Evolutionary conservation across 2,888 invertebrate genomes (phyloP).

Genomic region (Cryptus viduatorius): DNA sequence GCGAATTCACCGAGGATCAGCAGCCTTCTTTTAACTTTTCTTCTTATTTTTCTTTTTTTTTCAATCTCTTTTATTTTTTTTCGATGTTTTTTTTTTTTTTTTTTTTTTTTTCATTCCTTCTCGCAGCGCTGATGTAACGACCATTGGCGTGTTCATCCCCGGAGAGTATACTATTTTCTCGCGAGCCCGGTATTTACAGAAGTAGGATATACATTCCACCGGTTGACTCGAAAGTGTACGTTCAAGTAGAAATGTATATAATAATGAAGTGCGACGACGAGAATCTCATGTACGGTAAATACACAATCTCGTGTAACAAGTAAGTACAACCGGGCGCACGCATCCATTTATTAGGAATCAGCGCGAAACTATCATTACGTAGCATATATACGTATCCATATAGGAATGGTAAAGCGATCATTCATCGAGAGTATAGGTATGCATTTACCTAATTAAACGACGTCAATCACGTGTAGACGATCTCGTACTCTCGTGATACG

Average conservation of each 20-base stretch:
- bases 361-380: slow-evolving; percentile 60
- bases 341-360: slow-evolving; percentile 34
- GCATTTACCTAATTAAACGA: slow-evolving; percentile 68
- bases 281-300: slow-evolving; percentile 16
- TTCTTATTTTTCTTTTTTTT: slow-evolving; percentile 6
- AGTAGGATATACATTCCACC: slow-evolving; percentile 7
- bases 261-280: slow-evolving; percentile 53
- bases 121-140: slow-evolving; percentile 31
- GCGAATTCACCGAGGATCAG: slow-evolving; percentile 22
- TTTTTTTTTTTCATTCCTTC: slow-evolving; percentile 15
- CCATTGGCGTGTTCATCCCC: slow-evolving; percentile 23
- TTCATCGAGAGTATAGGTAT: slow-evolving; percentile 43
- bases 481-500: slow-evolving; percentile 30
- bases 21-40: not conserved
- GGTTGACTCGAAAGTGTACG: slow-evolving; percentile 3
- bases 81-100: slow-evolving; percentile 3
- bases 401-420: slow-evolving; percentile 36
- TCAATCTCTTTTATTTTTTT: not conserved
- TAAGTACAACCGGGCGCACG: slow-evolving; percentile 43
- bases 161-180: slow-evolving; percentile 18
- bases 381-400: slow-evolving; percentile 10
- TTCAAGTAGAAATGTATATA: slow-evolving; percentile 33
- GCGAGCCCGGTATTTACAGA: slow-evolving; percentile 9
- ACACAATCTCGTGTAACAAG: slow-evolving; percentile 17
- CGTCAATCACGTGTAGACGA: slow-evolving; percentile 59